Evolutionary conservation across 1,140 invertebrate genomes (phyloP), one percentile per base, ranked within the genome.

Genomic region (Papilio aristodemus): DNA sequence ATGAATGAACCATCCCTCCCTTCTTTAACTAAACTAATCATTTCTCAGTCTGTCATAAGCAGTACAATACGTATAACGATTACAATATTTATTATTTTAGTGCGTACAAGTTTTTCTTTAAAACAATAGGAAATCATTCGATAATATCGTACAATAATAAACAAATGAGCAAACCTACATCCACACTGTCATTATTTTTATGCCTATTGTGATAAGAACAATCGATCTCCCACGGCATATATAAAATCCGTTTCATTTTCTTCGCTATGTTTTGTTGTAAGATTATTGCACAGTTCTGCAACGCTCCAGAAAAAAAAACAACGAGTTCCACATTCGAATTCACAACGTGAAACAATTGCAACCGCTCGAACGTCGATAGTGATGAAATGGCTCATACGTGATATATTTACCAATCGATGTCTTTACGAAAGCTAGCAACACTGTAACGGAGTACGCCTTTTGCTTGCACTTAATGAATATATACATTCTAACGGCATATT

Each of bases 351-450:
- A 82, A 84, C 79, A 83, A 82, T 84, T 75, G 79, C 76, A 67
- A 39, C 66, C 71, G 74, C 68, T 75, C 73, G 76, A 75, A 77
- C 68, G 71, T 66, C 74, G 69, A 75, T 70, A 69, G 76, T 90
- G 87, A 81, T 69, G 87, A 89, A 89, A 90, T 75, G n/a, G n/a
- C 36, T 14, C 59, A 73, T 72, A 83, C 87, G 87, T 89, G 87
- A 87, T 85, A 76, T 83, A 80, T 85, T 83, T 90, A 84, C 83
- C 78, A 87, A 90, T 82, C 71, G 74, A 69, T 76, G 71, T 72
- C 71, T 87, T 86, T 86, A 86, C 86, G 86, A 90, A 90, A 90
- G 85, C 84, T 70, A 71, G 58, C 68, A 54, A 59, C 64, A 67
- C 50, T 41, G 75, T 79, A 75, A 84, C 79, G 62, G 67, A 39